Base-by-base conservation (phyloP, 1,140 invertebrate species). In the Lysiphlebus fabarum region DNA sequence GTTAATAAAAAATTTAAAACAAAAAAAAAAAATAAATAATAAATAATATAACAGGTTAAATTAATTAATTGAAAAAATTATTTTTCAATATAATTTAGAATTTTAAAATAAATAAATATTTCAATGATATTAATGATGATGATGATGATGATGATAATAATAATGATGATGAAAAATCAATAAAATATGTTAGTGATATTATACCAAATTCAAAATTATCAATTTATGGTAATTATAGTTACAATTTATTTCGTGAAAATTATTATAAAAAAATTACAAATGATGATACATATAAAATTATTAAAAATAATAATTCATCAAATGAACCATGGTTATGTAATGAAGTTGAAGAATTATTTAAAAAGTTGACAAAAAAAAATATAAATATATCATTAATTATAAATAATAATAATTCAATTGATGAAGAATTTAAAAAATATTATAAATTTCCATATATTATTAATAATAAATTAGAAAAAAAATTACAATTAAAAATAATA, bases 281-380 rank as follows among this genome's bases (percentile, higher is more conserved):
- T 17, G 14, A 36, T 26, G 55, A 56, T 14, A 33, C 17, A 1
- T 33, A 38, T 10, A 9, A 36, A 8, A 37, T n/a, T 49, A 8
- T 51, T n/a, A 12, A 38, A 9, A 41, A 37, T 38, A 11, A 12
- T 12, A 54, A 59, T 26, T 37, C 58, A 40, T 10, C 58, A 40
- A 49, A 54, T 37, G 72, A 77, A 48, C 71, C 75, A 0, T 80
- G 78, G 78, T 72, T 75, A 70, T 65, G 74, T 7, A 62, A 67
- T 37, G 70, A 76, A 60, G 75, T 80, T 42, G 70, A 78, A 50
- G 66, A 77, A 58, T 65, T 64, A 44, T 73, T 78, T 66, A 57
- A 63, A 61, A 68, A 68, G 65, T 57, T 76, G 62, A 69, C 64
- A n/a, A 63, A 58, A 8, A n/a, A 50, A 58, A 11, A 53, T 26